Percentiles rank a stretch among this genome's conserved stretches.
phyloP scores from a whole-genome alignment of 2,888 invertebrate genomes.

The Spisula solida region DNA sequence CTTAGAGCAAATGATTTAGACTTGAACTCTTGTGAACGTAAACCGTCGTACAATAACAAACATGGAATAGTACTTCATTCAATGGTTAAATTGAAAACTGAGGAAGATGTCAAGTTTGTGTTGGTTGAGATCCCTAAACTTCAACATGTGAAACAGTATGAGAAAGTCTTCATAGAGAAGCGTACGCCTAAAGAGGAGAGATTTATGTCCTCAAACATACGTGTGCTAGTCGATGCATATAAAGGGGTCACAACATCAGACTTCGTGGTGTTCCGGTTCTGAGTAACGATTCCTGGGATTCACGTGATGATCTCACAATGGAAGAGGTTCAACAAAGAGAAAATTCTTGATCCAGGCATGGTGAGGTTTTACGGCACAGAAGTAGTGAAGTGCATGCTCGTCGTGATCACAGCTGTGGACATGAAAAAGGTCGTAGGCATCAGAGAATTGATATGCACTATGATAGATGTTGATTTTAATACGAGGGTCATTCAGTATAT shows the following conservation, averaged over 20 bases:
- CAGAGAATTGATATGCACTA: background rate
- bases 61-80: background rate
- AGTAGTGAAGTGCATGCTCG: too few relatives aligned
- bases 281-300: too few relatives aligned
- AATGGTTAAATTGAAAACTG: background rate
- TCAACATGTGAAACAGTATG: background rate
- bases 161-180: too few relatives aligned
- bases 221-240: background rate
- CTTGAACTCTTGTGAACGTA: background rate
- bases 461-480: too few relatives aligned
- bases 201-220: background rate
- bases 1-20: background rate
- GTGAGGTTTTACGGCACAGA: too few relatives aligned
- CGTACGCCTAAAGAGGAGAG: too few relatives aligned
- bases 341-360: background rate
- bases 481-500: too few relatives aligned
- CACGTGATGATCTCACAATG: background rate
- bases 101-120: background rate
- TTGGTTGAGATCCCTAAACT: background rate
- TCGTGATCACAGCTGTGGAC: too few relatives aligned
- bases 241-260: background rate
- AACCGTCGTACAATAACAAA: background rate
- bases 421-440: background rate
- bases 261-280: background rate
- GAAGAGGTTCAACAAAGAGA: background rate